Evolutionary conservation across 2,888 invertebrate genomes (phyloP).

Genomic region (Eretmocerus hayati): DNA sequence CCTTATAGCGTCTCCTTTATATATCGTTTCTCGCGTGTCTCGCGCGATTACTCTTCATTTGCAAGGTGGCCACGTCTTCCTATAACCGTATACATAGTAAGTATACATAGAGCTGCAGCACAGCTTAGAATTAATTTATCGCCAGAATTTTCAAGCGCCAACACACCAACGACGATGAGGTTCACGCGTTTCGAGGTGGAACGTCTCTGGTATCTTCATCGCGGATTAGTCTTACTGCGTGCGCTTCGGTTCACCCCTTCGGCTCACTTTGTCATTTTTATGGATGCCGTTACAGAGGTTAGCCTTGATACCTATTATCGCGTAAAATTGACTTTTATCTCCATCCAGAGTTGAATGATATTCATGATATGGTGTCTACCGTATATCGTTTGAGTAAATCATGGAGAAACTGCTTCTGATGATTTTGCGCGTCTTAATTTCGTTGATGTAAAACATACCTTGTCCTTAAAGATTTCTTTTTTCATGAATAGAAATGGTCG

Average conservation of each 20-base stretch:
- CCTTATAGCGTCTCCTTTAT: not conserved
- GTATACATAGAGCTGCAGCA: not conserved
- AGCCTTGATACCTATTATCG: conserved; percentile 5
- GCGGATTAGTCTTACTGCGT: conserved; percentile 15
- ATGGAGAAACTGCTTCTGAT: no score
- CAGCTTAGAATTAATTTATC: conserved; percentile 20
- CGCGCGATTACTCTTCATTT: conserved; percentile 18
- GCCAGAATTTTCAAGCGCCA: conserved; percentile 16
- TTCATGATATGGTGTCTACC: no score
- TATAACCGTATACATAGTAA: no score
- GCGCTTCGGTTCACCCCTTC: conserved; percentile 4
- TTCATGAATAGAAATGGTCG: no score
- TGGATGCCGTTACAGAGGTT: not conserved
- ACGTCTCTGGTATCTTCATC: conserved; percentile 15
- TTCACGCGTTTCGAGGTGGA: no score
- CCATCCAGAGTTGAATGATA: no score
- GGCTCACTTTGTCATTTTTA: conserved; percentile 21
- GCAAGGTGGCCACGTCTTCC: not conserved
- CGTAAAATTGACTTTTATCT: conserved; percentile 13
- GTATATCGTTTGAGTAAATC: no score
- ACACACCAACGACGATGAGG: not conserved
- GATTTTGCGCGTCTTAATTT: no score
- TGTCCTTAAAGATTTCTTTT: no score
- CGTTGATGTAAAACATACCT: no score
- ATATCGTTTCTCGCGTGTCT: not conserved